Evolutionary conservation across 2,888 invertebrate genomes (phyloP).

Genomic region (Lithophane semibrunnea): DNA sequence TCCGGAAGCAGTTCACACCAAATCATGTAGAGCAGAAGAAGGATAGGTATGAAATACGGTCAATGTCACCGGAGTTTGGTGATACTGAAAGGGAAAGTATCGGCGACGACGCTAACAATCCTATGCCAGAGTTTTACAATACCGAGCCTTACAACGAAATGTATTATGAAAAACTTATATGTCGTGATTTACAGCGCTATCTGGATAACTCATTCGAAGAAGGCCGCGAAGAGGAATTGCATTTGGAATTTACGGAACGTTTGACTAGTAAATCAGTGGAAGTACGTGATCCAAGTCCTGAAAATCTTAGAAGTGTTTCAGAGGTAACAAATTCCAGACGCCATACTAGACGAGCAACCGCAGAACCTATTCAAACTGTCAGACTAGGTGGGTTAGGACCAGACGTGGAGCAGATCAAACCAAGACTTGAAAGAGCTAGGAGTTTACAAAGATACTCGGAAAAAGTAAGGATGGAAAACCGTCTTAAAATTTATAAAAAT

Average conservation of each 20-base stretch:
- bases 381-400: conserved; percentile 86
- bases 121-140: conserved; percentile 79
- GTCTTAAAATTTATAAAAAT: conserved; percentile 85
- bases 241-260: conserved; percentile 66
- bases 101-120: conserved; percentile 73
- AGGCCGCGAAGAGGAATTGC: conserved; percentile 76
- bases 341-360: conserved; percentile 73
- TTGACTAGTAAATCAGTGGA: conserved; percentile 68
- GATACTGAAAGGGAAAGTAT: conserved; percentile 86
- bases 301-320: conserved; percentile 82
- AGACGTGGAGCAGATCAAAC: conserved; percentile 84
- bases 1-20: conserved; percentile 82
- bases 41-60: conserved; percentile 79
- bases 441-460: conserved; percentile 88
- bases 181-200: conserved; percentile 74
- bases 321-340: conserved; percentile 80
- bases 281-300: conserved; percentile 67
- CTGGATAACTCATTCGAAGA: conserved; percentile 79
- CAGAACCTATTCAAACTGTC: conserved; percentile 76
- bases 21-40: conserved; percentile 60
- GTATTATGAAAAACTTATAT: conserved; percentile 83
- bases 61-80: conserved; percentile 85
- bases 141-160: conserved; percentile 87
- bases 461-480: conserved; percentile 87
- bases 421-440: conserved; percentile 85